Evolutionary conservation across 2,888 invertebrate species (phyloP).

Genomic region (Sinopyrophorus schimmeli): DNA sequence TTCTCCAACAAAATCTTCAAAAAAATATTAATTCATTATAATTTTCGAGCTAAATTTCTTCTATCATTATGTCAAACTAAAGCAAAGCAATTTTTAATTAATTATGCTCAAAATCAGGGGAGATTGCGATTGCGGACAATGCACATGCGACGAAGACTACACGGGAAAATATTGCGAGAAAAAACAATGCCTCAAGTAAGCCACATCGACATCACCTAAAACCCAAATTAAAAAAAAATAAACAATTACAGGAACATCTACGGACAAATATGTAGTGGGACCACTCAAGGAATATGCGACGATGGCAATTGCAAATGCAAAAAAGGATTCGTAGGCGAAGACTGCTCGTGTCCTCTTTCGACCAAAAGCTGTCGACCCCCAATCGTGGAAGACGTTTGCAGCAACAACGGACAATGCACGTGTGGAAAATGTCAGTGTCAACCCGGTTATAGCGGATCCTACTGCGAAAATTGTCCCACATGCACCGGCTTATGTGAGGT

Average conservation of each 20-base stretch:
- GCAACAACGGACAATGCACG: conserved; percentile 73
- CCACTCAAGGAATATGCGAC: conserved; percentile 69
- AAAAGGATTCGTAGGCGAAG: conserved; percentile 61
- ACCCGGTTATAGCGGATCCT: conserved; percentile 55
- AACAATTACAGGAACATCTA: conserved; percentile 38
- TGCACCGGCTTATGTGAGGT: conserved; percentile 59
- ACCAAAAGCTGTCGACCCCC: conserved; percentile 60
- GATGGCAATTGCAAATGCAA: conserved; percentile 76
- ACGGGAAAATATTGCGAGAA: conserved; percentile 68
- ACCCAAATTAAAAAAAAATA: background rate
- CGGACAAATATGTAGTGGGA: conserved; percentile 56
- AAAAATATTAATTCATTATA: too few relatives aligned
- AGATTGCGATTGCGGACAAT: conserved; percentile 76
- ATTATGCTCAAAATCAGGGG: too few relatives aligned
- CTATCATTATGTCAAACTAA: too few relatives aligned
- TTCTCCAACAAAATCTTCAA: too few relatives aligned
- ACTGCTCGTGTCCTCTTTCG: conserved; percentile 62
- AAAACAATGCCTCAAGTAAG: conserved; percentile 61
- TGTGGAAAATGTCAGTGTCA: conserved; percentile 63
- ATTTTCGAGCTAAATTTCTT: too few relatives aligned
- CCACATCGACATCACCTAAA: conserved; percentile 22
- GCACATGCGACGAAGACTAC: conserved; percentile 67
- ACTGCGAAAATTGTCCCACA: conserved; percentile 59
- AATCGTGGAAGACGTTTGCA: conserved; percentile 62
- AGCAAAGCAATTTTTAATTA: too few relatives aligned